These are phyloP conservation scores for Myotis lucifugus DNA, from an alignment of 2,113 vertebrate species.

Conservation along the genomic window DNA sequence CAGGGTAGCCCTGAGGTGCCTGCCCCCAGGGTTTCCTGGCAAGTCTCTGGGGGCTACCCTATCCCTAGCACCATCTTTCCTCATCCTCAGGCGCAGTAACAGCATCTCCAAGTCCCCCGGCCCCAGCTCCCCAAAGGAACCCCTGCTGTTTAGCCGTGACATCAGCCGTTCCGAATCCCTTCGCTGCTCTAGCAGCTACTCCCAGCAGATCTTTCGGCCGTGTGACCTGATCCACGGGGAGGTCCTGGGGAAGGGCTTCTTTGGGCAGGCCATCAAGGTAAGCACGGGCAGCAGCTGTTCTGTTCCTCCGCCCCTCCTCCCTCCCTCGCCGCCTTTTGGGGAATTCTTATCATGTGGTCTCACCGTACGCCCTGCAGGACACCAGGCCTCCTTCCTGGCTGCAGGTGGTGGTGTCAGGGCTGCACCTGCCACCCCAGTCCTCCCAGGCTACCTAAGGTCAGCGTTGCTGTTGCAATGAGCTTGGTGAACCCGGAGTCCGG, in stretches of 20 bases:
- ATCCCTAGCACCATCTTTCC: background rate
- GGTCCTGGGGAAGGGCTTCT: slow-evolving; percentile 97
- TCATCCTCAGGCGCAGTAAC: slow-evolving; percentile 91
- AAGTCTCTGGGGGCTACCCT: background rate
- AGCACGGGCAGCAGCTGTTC: slow-evolving; percentile 40
- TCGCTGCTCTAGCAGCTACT: slow-evolving; percentile 92
- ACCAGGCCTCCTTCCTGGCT: background rate
- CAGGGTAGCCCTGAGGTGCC: background rate
- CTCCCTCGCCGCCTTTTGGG: background rate
- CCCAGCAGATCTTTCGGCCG: slow-evolving; percentile 97
- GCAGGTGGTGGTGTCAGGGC: background rate
- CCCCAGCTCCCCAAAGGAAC: slow-evolving; percentile 92
- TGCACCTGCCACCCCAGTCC: background rate
- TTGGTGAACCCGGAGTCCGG: background rate
- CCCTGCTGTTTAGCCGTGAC: slow-evolving; percentile 87
- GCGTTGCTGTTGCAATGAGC: background rate
- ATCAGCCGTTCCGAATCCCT: slow-evolving; percentile 96
- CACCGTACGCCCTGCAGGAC: background rate
- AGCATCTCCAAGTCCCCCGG: slow-evolving; percentile 96
- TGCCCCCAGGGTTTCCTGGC: background rate
- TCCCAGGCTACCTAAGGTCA: background rate
- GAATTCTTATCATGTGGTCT: background rate
- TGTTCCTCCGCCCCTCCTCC: background rate
- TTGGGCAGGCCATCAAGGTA: slow-evolving; percentile 98
- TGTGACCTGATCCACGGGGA: slow-evolving; percentile 97